Percentiles rank a stretch among this genome's conserved stretches.
Conservation (phyloP, 1,140 invertebrate species). For the Nilaparvata lugens region DNA sequence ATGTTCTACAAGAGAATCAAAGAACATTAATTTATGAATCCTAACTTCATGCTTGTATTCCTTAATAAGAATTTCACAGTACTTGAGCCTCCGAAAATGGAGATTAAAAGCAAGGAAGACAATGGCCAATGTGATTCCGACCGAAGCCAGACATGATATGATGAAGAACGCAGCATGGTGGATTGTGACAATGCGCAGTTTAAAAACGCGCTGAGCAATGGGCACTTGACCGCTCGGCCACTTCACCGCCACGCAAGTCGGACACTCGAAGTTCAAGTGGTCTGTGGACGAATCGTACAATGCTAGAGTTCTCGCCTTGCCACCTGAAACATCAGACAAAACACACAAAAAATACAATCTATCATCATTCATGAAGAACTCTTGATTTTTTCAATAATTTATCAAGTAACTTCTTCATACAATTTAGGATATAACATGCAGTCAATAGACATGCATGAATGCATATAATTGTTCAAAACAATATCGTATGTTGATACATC, state of each 20-base stretch:
- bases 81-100: constrained; percentile 78
- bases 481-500: too few species aligned
- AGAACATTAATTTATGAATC: too few species aligned
- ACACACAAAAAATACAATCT: constrained; percentile 19
- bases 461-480: too few species aligned
- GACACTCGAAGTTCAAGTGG: constrained; percentile 58
- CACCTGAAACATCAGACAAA: constrained; percentile 43
- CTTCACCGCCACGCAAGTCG: constrained; percentile 51
- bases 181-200: constrained; percentile 60
- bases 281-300: constrained; percentile 59
- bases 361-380: not conserved
- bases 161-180: constrained; percentile 61
- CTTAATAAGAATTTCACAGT: too few species aligned
- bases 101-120: constrained; percentile 78
- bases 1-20: too few species aligned
- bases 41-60: too few species aligned
- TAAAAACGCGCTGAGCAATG: constrained; percentile 60
- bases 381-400: constrained; percentile 10
- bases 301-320: constrained; percentile 53
- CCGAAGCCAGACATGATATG: constrained; percentile 55
- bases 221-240: constrained; percentile 72
- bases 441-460: too few species aligned
- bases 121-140: constrained; percentile 67
- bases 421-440: too few species aligned
- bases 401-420: too few species aligned